Base-by-base conservation (phyloP, 2,113 vertebrate genomes). In the Ammodytes marinus region DNA sequence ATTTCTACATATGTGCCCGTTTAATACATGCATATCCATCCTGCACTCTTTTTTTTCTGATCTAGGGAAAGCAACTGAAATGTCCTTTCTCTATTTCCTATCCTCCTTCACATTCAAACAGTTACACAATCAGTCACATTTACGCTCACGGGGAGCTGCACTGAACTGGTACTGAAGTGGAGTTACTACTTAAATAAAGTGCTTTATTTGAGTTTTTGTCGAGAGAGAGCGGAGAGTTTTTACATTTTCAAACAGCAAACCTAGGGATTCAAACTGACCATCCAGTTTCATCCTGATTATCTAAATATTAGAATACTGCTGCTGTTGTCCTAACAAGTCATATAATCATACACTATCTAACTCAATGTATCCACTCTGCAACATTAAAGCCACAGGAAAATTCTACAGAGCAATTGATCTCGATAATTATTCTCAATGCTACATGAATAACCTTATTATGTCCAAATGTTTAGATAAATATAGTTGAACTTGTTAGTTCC, bases 41-140 rank as follows among this genome's bases (percentile, higher is more conserved):
- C 27, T 40, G 10, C 4, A 6, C 6, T 3, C 13, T 77, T 79
- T 47, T 74, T 77, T 79, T 47, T 74, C 45, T 39, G 39, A 64
- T 50, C 49, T 52, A 8, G 15, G 19, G 43, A 52, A 74, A 65
- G 37, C n/a, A 42, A 39, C 39, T 68, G 12, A 60, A 77, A 70
- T 12, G 70, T 17, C 39, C 11, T 42, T 49, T 19, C 15, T 50
- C 79, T 0, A 43, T 72, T 50, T 68, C 58, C 4, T 47, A 58
- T 45, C 66, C 82, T 83, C 53, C 63, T 63, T 73, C 77, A 79
- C 54, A 66, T 76, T 63, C 15, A 58, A 70, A 71, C 70, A 58
- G 69, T 83, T 85, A 88, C 69, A 81, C 77, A 89, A 85, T 37
- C 54, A 69, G 47, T 69, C 49, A n/a, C 47, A 70, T 76, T 86